These are phyloP conservation scores for Labroides dimidiatus DNA, from an alignment of 2,797 vertebrate genomes.

Conservation along the genomic window DNA sequence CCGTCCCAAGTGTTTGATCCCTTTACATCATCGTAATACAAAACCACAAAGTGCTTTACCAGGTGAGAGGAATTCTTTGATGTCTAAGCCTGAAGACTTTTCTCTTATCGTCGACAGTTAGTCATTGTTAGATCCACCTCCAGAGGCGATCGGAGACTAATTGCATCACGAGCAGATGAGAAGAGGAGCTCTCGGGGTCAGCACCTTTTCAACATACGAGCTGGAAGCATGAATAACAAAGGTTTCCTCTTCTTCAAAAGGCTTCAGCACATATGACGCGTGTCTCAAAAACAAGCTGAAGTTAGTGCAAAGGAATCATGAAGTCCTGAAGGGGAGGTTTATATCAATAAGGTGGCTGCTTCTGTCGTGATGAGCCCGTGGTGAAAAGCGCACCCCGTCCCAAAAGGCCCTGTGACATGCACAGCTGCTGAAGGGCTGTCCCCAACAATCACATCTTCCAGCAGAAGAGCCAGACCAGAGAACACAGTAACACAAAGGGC, in stretches of 20 bases:
- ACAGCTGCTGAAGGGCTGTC: slow-evolving; percentile 81
- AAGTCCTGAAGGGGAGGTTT: slow-evolving; percentile 41
- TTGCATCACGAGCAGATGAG: slow-evolving; percentile 21
- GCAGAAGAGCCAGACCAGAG: slow-evolving; percentile 49
- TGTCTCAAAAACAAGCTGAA: slow-evolving; percentile 17
- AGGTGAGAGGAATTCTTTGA: slow-evolving; percentile 27
- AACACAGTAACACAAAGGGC: slow-evolving; percentile 71
- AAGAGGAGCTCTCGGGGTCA: slow-evolving; percentile 34
- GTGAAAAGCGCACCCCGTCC: slow-evolving; percentile 65
- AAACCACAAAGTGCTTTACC: slow-evolving; percentile 15
- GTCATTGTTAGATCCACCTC: slow-evolving; percentile 31
- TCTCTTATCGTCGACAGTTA: slow-evolving; percentile 5
- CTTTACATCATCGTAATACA: neutral
- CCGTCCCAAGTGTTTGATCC: neutral
- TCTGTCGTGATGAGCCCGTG: slow-evolving; percentile 48
- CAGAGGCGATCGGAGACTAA: slow-evolving; percentile 41
- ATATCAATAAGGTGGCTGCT: slow-evolving; percentile 41
- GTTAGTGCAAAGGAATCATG: slow-evolving; percentile 51
- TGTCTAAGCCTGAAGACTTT: slow-evolving; percentile 5
- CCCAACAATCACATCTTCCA: slow-evolving; percentile 75
- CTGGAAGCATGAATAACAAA: slow-evolving; percentile 22
- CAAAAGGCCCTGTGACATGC: slow-evolving; percentile 71
- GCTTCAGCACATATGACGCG: slow-evolving; percentile 13
- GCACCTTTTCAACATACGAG: slow-evolving; percentile 28
- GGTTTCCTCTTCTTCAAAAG: slow-evolving; percentile 16